These are phyloP conservation scores for Nothobranchius furzeri DNA, from an alignment of 2,113 vertebrate genomes.

Conservation along the genomic window DNA sequence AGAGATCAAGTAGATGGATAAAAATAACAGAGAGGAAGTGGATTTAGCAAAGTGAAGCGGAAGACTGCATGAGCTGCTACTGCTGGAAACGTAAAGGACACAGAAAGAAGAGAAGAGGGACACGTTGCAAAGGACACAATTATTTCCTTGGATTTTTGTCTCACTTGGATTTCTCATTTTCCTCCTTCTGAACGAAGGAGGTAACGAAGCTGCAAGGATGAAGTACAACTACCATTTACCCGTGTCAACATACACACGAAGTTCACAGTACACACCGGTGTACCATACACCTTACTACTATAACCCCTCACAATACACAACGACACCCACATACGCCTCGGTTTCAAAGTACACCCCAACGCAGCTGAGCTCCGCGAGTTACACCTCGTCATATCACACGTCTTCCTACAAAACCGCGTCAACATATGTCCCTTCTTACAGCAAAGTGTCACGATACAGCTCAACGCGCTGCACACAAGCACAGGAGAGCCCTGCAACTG, in stretches of 20 bases:
- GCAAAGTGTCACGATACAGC: slow-evolving; percentile 56
- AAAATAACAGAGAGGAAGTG: slow-evolving; percentile 7
- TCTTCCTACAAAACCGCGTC: slow-evolving; percentile 64
- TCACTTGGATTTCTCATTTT: slow-evolving; percentile 49
- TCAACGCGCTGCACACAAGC: slow-evolving; percentile 40
- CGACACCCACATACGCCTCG: slow-evolving; percentile 46
- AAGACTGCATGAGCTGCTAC: slow-evolving; percentile 21
- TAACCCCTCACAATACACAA: slow-evolving; percentile 65
- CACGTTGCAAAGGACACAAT: slow-evolving; percentile 38
- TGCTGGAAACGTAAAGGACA: slow-evolving; percentile 31
- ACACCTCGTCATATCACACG: slow-evolving; percentile 58
- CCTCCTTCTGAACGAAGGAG: slow-evolving; percentile 46
- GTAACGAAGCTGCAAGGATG: slow-evolving; percentile 75
- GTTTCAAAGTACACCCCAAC: slow-evolving; percentile 61
- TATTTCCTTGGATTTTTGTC: slow-evolving; percentile 52
- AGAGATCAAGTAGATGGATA: slow-evolving; percentile 8
- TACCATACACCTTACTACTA: slow-evolving; percentile 62
- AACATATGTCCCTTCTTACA: slow-evolving; percentile 59
- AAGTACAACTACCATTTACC: slow-evolving; percentile 81
- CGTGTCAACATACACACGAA: slow-evolving; percentile 60
- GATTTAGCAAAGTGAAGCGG: slow-evolving; percentile 13
- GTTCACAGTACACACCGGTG: slow-evolving; percentile 63
- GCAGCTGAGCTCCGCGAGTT: slow-evolving; percentile 57
- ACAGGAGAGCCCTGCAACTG: slow-evolving; percentile 55
- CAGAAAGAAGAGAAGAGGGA: slow-evolving; percentile 28